Evolutionary conservation across 2,797 vertebrate genomes (phyloP), one percentile per base, ranked within the genome.

Genomic region (Nannoperca australis): DNA sequence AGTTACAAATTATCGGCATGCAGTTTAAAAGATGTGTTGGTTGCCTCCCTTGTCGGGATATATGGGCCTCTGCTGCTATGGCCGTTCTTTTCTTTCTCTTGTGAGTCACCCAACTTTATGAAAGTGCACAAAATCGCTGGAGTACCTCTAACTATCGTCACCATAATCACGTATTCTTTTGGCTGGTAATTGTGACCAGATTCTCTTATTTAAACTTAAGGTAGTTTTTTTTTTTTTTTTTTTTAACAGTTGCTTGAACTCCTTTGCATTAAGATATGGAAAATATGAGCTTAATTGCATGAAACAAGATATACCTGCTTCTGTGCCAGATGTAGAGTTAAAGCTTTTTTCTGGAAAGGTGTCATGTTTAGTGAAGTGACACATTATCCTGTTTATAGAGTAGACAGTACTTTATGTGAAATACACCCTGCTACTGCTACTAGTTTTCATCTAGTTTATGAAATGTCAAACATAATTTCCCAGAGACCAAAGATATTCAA

Each of bases 341-440:
- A 68, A 56, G 4, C 18, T 63, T 47, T 84, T 73, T 76, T 74
- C 47, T 70, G 55, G 69, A 70, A 36, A 76, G 69, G 20, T 60
- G 4, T 66, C 63, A 18, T 73, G 64, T 70, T 54, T 45, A 36
- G 59, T 45, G 40, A 64, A 47, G 18, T 6, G 18, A 75, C 56
- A 63, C 66, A 12, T 24, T 56, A 14, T 76, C 58, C 67, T 14
- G 56, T 54, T 59, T 0, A 7, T n/a, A 58, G 20, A 44, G 38
- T 24, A 36, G 40, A 45, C n/a, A 40, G 36, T 34, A 30, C 11
- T 50, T 17, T 36, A 58, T 47, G 45, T 30, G 42, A 69, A 56
- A 76, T 15, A 27, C 27, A 32, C 27, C 36, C 50, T 60, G 30
- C 27, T 59, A 36, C 67, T 59, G 50, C n/a, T n/a, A n/a, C n/a